Percentiles rank a stretch among this genome's conserved stretches.
Evolutionary conservation across 2,797 vertebrate species (phyloP).

Genomic region (Amblyopsis hoosieri): DNA sequence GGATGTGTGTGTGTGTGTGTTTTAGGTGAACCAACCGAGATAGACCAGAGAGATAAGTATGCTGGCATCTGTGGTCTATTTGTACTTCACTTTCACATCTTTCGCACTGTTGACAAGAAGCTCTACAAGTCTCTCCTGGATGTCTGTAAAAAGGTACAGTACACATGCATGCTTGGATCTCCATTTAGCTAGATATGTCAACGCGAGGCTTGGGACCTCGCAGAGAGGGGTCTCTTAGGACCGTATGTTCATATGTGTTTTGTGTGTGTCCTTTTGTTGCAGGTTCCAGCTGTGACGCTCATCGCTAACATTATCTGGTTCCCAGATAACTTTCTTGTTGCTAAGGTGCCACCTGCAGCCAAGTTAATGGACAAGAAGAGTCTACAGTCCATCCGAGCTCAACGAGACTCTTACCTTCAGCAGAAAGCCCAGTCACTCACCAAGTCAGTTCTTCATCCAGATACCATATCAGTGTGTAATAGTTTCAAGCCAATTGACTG

Average conservation of each 20-base stretch:
- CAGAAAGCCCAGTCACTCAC: conserved; percentile 90
- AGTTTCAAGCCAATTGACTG: too few species aligned
- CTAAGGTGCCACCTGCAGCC: conserved; percentile 90
- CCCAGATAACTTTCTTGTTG: conserved; percentile 89
- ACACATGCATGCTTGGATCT: background rate
- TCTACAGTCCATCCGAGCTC: conserved; percentile 82
- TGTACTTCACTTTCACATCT: conserved; percentile 96
- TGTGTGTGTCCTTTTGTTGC: background rate
- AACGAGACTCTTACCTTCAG: conserved; percentile 89
- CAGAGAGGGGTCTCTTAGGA: too few species aligned
- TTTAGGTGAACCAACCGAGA: conserved; percentile 94
- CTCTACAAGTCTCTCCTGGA: conserved; percentile 93
- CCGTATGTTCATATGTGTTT: background rate
- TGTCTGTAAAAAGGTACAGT: conserved; percentile 94
- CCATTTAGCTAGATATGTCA: background rate
- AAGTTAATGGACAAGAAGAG: conserved; percentile 96
- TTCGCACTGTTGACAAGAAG: conserved; percentile 94
- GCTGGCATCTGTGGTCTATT: conserved; percentile 91
- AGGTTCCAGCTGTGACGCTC: conserved; percentile 96
- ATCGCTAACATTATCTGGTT: conserved; percentile 97
- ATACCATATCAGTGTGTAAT: background rate
- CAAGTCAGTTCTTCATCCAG: conserved; percentile 72
- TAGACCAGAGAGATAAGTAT: conserved; percentile 97
- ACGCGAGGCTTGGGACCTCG: background rate
- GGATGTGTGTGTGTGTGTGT: conserved; percentile 15